These are phyloP conservation scores for Atlantisia rogersi DNA, from an alignment of 2,113 vertebrate species.

Conservation along the genomic window DNA sequence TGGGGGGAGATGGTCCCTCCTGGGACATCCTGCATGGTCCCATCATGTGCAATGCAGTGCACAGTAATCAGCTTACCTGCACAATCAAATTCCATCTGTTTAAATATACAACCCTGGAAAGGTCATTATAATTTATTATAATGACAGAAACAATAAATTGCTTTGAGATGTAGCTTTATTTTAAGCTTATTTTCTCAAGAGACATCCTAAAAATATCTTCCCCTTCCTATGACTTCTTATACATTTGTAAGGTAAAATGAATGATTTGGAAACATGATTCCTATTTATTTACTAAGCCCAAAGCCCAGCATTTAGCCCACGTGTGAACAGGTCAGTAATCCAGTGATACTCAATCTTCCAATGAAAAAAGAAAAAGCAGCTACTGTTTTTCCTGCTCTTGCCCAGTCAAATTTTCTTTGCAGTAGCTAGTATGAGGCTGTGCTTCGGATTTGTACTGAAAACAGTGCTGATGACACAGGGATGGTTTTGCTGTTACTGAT, in stretches of 20 bases:
- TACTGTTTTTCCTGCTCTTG: not conserved
- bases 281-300: not conserved
- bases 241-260: not conserved
- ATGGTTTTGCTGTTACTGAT: no score
- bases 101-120: not conserved
- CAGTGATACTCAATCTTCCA: not conserved
- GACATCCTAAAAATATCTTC: not conserved
- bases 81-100: not conserved
- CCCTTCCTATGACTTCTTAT: not conserved
- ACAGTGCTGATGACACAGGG: no score
- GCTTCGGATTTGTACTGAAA: no score
- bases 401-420: not conserved
- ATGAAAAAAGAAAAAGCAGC: not conserved
- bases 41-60: not conserved
- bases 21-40: not conserved
- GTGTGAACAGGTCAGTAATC: not conserved
- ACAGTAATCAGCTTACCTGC: not conserved
- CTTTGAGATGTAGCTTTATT: not conserved
- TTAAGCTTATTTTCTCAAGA: not conserved
- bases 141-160: not conserved
- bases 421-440: no score
- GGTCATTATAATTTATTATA: not conserved
- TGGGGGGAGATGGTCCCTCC: not conserved
- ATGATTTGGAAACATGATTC: not conserved
- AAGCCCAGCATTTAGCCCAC: not conserved